Base-by-base conservation (phyloP, 2,113 vertebrate species). In the Actenoides lindsayi region DNA sequence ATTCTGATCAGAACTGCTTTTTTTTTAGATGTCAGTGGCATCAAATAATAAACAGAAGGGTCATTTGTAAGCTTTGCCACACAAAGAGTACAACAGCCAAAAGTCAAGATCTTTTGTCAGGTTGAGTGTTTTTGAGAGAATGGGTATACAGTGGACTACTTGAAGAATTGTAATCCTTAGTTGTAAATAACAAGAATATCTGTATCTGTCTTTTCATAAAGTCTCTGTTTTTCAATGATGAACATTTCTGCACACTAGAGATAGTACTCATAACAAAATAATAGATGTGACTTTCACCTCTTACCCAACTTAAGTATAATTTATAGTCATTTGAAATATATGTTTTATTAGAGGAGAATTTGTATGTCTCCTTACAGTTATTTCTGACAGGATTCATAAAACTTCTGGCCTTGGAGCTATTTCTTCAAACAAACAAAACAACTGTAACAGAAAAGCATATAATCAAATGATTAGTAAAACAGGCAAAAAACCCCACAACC, bases 401-500 rank as follows among this genome's bases (percentile, higher is more conserved):
- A 14, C 8, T 68, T 75, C 39, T 86, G 56, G 46, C 16, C 25
- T 54, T 50, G 25, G 7, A 88, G 18, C 20, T 53, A 37, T 95
- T 97, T 96, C 44, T 50, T 82, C 33, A 37, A 87, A 70, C 6
- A 80, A 87, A 59, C 50, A 62, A 31, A 90, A 14, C 5, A 90
- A 93, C 15, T 62, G 6, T 42, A 78, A 51, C 11, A 81, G 73
- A 97, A 91, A 94, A 60, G 42, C 33, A 54, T 25, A 70, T 79
- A 92, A 94, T 89, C 16, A 89, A 94, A 90, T 94, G 41, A 96
- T 95, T 93, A 97, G 35, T 69, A 95, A 84, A 93, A 57, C 33
- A 53, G 28, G 17, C 15, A 86, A 88, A 93, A 68, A 5, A 41
- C 16, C 35, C 35, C 59, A 37, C 10, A 23, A 87, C 14, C 2